A percentile compares a stretch with the other conserved stretches of the same genome.
phyloP scores from a whole-genome alignment of 2,797 vertebrate genomes.

The Microctenopoma steveboyesi region DNA sequence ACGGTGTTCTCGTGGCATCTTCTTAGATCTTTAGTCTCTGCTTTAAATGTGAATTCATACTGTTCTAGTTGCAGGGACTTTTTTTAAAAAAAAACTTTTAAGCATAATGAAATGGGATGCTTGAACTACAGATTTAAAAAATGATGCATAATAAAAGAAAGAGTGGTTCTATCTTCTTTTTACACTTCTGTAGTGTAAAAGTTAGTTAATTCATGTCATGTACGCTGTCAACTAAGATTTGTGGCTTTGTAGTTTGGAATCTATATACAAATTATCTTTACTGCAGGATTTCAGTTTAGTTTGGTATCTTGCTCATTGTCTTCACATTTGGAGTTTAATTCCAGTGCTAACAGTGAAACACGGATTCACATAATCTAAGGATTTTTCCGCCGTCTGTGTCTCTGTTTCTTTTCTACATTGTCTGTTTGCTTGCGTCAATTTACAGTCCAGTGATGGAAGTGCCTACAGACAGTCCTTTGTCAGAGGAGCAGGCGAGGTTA shows the following conservation, averaged over 20 bases:
- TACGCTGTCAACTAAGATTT: too few species aligned
- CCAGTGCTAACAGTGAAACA: slow-evolving; percentile 3
- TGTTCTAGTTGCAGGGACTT: neutral
- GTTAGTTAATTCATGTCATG: neutral
- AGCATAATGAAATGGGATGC: neutral
- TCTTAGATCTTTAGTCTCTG: neutral
- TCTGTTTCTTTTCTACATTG: slow-evolving; percentile 1
- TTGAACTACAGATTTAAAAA: neutral
- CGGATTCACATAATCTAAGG: slow-evolving; percentile 1
- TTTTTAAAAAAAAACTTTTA: neutral
- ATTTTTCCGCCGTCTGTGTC: slow-evolving; percentile 18
- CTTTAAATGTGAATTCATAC: neutral
- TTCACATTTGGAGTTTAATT: slow-evolving; percentile 6
- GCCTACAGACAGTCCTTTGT: slow-evolving; percentile 88
- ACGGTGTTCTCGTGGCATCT: neutral
- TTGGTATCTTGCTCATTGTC: neutral
- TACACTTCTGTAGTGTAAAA: too few species aligned
- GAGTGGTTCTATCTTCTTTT: too few species aligned
- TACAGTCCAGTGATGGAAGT: slow-evolving; percentile 97
- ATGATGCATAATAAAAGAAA: slow-evolving; percentile 3
- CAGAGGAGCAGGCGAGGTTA: slow-evolving; percentile 90
- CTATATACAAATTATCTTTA: neutral
- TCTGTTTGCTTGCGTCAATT: slow-evolving; percentile 12
- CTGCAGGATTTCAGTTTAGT: neutral
- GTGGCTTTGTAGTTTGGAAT: neutral